Percentiles rank a stretch among this genome's conserved stretches.
Evolutionary conservation across 2,888 invertebrate species (phyloP).

Genomic region (Leptopterna dolabrata): DNA sequence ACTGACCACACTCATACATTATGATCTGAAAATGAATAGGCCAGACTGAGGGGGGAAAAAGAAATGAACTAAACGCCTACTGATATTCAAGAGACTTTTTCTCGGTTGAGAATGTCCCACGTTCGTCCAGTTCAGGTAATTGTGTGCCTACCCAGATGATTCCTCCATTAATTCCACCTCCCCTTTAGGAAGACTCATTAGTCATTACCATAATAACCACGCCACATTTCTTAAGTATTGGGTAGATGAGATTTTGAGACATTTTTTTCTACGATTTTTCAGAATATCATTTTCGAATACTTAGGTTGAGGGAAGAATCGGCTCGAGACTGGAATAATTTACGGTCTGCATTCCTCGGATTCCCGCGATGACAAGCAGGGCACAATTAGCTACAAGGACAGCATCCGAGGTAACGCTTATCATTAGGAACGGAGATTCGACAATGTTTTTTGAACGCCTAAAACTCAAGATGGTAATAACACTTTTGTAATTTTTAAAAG

Average conservation of each 20-base stretch:
- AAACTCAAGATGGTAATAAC: background rate
- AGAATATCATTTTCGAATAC: no score
- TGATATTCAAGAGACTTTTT: background rate
- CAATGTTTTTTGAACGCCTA: background rate
- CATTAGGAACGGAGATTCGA: background rate
- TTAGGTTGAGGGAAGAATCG: no score
- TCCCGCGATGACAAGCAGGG: background rate
- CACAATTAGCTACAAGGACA: background rate
- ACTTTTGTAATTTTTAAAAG: no score
- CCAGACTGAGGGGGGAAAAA: background rate
- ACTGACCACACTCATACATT: conserved; percentile 8
- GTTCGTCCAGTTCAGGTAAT: background rate
- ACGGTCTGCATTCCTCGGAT: background rate
- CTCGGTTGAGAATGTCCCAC: background rate
- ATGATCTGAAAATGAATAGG: conserved; percentile 7
- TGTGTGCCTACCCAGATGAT: background rate
- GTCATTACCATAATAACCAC: conserved; percentile 38
- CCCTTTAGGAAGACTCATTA: background rate
- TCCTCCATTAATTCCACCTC: background rate
- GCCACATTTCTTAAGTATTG: background rate
- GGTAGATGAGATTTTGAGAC: background rate
- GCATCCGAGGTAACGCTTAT: background rate
- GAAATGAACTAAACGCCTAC: background rate
- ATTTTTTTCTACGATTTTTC: no score
- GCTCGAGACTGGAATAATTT: background rate